Conservation (phyloP, 2,888 invertebrate genomes). For the Drosophila nigricruria region DNA sequence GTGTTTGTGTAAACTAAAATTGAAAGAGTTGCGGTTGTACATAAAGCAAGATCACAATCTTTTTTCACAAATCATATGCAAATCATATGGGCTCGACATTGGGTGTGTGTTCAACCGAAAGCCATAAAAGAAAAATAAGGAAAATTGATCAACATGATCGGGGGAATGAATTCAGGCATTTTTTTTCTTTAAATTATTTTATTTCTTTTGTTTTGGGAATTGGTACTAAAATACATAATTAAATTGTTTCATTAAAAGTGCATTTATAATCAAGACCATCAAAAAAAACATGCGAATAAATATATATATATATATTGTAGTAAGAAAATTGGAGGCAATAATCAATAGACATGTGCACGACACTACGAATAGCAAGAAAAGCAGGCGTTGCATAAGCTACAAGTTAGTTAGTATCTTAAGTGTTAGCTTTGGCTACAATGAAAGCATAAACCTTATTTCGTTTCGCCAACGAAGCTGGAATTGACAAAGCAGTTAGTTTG, state of each 20-base stretch:
- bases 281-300: slow-evolving; percentile 59
- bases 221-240: slow-evolving; percentile 27
- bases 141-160: slow-evolving; percentile 57
- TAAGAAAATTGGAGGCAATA: slow-evolving; percentile 24
- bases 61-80: slow-evolving; percentile 50
- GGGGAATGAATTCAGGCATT: slow-evolving; percentile 52
- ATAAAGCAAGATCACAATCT: slow-evolving; percentile 46
- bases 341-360: slow-evolving; percentile 14
- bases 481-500: slow-evolving; percentile 42
- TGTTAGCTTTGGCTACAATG: slow-evolving; percentile 31
- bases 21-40: slow-evolving; percentile 41
- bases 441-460: slow-evolving; percentile 26
- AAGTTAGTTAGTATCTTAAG: slow-evolving; percentile 27
- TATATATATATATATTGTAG: too few relatives aligned
- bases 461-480: slow-evolving; percentile 20
- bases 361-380: slow-evolving; percentile 35
- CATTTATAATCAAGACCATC: slow-evolving; percentile 20
- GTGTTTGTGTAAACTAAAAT: slow-evolving; percentile 55
- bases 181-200: not conserved
- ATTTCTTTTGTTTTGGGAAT: slow-evolving; percentile 17
- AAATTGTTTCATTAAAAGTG: slow-evolving; percentile 15
- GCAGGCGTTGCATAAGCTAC: slow-evolving; percentile 39
- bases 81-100: slow-evolving; percentile 39
- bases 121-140: slow-evolving; percentile 40
- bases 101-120: slow-evolving; percentile 32